Base-by-base conservation (phyloP, 2,888 invertebrate species). In the Lordiphosa andalusiaca region DNA sequence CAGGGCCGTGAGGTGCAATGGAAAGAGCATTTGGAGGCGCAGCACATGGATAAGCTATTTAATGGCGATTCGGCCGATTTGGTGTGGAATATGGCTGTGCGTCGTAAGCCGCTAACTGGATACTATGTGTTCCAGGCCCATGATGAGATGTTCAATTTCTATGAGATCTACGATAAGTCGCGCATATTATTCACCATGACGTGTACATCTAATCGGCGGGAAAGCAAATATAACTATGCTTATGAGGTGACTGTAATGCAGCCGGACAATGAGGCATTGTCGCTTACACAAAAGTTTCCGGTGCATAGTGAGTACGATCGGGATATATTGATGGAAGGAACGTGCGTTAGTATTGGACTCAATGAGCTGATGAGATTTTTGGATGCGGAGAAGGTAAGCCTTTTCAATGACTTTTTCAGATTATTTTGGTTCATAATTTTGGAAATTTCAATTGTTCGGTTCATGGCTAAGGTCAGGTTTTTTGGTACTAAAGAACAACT, bases 1-100 rank as follows among this genome's bases (percentile, higher is more conserved):
- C 90, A 91, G 73, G 92, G 92, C 1, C 88, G 90, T 23, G 92
- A 92, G 62, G 91, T 91, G 2, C 91, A 92, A 52, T 92, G 92
- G 92, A 91, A 92, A 89, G 91, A 92, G 68, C 92, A 92, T 76
- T 91, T 92, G 73, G 91, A 92, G 73, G 57, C 75, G 25, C 88
- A 90, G 10, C 92, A 92, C 72, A 88, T 89, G 49, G 89, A 91
- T 53, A 91, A 90, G 69, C 91, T 92, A 4, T 89, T 87, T 42
- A 62, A 55, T 6, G 38, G 67, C 0, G 64, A 64, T 25, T 70
- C 56, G 0, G 77, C 72, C 0, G 74, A 87, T 42, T 63, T 89
- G 19, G 66, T 73, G 1, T 89, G 89, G 89, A 75, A 89, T 52
- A 80, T 89, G 84, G 71, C 61, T 2, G 59, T 70, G 38, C 83